Evolutionary conservation across 2,888 invertebrate genomes (phyloP).

Genomic region (Carcina quercana): DNA sequence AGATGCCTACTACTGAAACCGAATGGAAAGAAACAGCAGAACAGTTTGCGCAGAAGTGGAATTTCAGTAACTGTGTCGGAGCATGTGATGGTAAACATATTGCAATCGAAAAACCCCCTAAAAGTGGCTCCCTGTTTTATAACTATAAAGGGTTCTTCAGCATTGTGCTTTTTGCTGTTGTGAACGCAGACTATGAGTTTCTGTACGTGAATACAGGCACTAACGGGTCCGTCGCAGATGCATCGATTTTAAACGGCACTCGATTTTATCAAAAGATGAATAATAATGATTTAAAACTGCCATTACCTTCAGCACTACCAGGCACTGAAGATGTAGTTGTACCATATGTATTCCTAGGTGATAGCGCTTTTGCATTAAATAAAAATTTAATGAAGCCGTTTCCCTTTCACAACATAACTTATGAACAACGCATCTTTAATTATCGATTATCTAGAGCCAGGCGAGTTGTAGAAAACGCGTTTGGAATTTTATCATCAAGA

Average conservation of each 20-base stretch:
- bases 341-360: conserved; percentile 1
- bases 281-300: neutral
- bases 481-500: neutral
- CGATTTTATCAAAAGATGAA: conserved; percentile 7
- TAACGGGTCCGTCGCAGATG: conserved; percentile 14
- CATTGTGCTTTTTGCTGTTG: conserved; percentile 16
- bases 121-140: conserved; percentile 17
- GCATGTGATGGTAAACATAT: conserved; percentile 21
- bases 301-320: neutral
- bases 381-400: conserved; percentile 4
- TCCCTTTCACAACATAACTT: neutral
- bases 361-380: conserved; percentile 1
- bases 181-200: conserved; percentile 18
- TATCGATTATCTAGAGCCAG: neutral
- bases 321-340: neutral
- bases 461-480: neutral
- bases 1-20: conserved; percentile 13
- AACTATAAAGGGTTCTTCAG: conserved; percentile 21
- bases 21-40: conserved; percentile 15
- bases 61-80: conserved; percentile 18
- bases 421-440: neutral
- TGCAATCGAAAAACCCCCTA: conserved; percentile 15
- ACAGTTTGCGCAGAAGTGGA: conserved; percentile 18
- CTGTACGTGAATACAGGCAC: conserved; percentile 15
- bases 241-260: conserved; percentile 9